Base-by-base conservation (phyloP, 1,140 invertebrate genomes). In the Conus betulinus region DNA sequence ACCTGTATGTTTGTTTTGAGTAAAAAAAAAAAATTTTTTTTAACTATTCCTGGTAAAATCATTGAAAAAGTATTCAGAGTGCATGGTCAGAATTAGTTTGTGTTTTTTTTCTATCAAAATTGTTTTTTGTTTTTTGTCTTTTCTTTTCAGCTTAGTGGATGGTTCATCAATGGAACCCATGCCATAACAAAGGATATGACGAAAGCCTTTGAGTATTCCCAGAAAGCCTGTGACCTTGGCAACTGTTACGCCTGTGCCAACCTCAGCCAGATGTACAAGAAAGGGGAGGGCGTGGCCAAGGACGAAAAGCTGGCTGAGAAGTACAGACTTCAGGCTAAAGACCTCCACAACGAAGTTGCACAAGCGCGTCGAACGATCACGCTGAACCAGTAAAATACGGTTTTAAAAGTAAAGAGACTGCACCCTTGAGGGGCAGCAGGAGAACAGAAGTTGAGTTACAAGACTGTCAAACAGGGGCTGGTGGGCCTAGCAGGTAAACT, bases 221-320 rank as follows among this genome's bases (percentile, higher is more conserved):
- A 96, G 71, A 97, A 97, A 94, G 97, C 97, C 0, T 99, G 98
- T 94, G 97, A 98, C 90, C 93, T 97, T 15, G 97, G 97, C 6
- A 97, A 98, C 94, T 96, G 98, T 87, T 97, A 97, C 93, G 97
- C 97, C 3, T 99, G 98, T 96, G 97, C 97, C 0, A 99, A 99
- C 96, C 93, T 98, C 3, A 97, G 97, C 90, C 96, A 97, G 91
- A 98, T 98, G 97, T 98, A 98, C 93, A 91, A 90, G 76, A 94
- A 94, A 90, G 96, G 96, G 23, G 95, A 96, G 79, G 96, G 98
- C 1, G 97, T 97, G 1, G 96, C 97, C 84, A 97, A 97, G 92
- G 97, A 98, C 95, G 89, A 95, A 74, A 96, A 97, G 87, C 93
- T 97, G 91, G 97, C 98, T 0, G 96, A 97, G 67, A 96, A 96